phyloP scores from a whole-genome alignment of 2,888 invertebrate genomes.

The Nemoura dubitans region DNA sequence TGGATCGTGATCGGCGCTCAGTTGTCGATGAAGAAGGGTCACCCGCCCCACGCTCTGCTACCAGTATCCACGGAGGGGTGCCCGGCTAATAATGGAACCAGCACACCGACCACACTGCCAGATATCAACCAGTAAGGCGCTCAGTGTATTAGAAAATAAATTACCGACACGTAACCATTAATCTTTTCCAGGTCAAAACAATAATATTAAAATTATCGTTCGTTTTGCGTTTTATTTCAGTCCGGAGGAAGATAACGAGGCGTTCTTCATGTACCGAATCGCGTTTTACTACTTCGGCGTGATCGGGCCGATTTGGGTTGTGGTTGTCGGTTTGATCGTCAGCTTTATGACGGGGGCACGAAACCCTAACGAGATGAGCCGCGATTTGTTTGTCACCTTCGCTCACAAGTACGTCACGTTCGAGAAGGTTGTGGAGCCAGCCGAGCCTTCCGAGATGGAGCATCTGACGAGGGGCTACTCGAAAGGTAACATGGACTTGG shows the following conservation, averaged over 20 bases:
- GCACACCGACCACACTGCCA: neutral
- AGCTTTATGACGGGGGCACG: conserved; percentile 69
- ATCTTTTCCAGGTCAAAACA: neutral
- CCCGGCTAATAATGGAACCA: conserved; percentile 34
- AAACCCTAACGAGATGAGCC: conserved; percentile 66
- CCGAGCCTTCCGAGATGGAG: conserved; percentile 5
- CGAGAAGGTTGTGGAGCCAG: neutral
- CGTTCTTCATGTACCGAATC: conserved; percentile 65
- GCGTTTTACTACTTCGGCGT: conserved; percentile 76
- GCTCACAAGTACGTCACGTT: conserved; percentile 57
- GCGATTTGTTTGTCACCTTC: conserved; percentile 67
- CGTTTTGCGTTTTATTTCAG: no score
- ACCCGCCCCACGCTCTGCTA: neutral
- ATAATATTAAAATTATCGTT: neutral
- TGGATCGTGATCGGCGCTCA: conserved; percentile 51
- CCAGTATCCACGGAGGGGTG: neutral
- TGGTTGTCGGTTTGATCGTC: conserved; percentile 69
- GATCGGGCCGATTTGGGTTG: conserved; percentile 68
- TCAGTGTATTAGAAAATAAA: neutral
- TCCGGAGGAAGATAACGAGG: neutral
- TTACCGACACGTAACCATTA: neutral
- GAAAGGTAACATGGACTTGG: neutral
- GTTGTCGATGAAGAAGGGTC: conserved; percentile 23
- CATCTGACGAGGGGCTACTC: neutral
- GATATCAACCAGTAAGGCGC: neutral